These are phyloP conservation scores for Macrotrachela quadricornifera DNA, from an alignment of 1,140 invertebrate genomes.

Conservation along the genomic window DNA sequence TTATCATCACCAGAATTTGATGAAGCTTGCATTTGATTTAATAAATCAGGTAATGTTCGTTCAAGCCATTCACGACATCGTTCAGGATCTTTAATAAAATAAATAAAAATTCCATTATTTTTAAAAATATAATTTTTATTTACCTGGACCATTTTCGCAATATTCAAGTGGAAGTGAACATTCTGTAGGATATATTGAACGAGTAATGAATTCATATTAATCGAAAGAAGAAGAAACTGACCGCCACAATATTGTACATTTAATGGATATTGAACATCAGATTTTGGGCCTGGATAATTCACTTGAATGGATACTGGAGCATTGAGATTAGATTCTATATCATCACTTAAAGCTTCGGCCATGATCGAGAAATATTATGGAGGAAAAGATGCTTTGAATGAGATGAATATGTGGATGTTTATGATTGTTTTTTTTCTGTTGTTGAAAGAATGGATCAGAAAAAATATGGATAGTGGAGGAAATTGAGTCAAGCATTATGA, in stretches of 20 bases:
- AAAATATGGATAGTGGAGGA: no score
- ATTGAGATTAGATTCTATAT: no score
- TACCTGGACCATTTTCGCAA: background rate
- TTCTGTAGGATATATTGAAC: background rate
- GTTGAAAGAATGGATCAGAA: no score
- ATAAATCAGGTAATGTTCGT: background rate
- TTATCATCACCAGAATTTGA: conserved; percentile 36
- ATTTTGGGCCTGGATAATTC: background rate
- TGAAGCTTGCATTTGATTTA: background rate
- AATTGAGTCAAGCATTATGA: no score
- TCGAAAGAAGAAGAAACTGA: background rate
- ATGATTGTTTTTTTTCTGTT: no score
- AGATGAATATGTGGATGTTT: no score
- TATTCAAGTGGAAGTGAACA: background rate
- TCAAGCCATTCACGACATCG: background rate
- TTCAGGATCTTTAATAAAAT: background rate
- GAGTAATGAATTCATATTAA: background rate
- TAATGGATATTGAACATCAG: conserved; percentile 5
- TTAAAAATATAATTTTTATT: background rate
- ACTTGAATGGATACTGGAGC: no score
- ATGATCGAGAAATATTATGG: no score
- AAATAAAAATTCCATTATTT: background rate
- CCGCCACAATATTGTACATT: conserved; percentile 7
- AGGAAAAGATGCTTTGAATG: no score
- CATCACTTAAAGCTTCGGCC: no score